Evolutionary conservation across 2,888 invertebrate species (phyloP).

Genomic region (Ormyrus thymus): DNA sequence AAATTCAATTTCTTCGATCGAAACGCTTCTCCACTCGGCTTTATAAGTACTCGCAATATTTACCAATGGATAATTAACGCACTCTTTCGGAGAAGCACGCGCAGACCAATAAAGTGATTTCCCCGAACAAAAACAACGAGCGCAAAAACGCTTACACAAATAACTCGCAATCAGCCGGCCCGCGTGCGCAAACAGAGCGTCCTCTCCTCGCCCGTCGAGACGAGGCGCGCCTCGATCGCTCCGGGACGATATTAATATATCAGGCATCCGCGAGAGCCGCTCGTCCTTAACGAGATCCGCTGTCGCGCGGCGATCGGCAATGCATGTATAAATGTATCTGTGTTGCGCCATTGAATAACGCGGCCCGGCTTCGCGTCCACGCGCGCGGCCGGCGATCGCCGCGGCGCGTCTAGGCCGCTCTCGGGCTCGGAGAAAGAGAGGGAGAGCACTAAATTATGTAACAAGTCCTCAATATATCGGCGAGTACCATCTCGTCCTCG

Average conservation of each 20-base stretch:
- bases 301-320: neutral
- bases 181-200: constrained; percentile 29
- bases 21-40: neutral
- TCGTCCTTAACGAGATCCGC: constrained; percentile 51
- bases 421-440: neutral
- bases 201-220: neutral
- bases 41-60: neutral
- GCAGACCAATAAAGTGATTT: no score
- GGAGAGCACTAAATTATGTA: constrained; percentile 48
- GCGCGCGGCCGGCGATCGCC: constrained; percentile 17
- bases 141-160: neutral
- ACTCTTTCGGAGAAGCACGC: no score
- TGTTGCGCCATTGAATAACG: constrained; percentile 47
- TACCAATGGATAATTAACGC: no score
- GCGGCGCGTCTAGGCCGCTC: constrained; percentile 9
- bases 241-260: constrained; percentile 52
- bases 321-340: constrained; percentile 58
- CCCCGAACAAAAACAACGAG: neutral
- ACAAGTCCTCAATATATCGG: constrained; percentile 49
- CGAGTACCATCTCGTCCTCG: constrained; percentile 49
- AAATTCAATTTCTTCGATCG: no score
- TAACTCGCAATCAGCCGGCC: neutral
- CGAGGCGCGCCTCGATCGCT: neutral
- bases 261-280: neutral
- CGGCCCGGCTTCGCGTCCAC: neutral